Conservation (phyloP, 2,888 invertebrate species). For the Griposia aprilina region DNA sequence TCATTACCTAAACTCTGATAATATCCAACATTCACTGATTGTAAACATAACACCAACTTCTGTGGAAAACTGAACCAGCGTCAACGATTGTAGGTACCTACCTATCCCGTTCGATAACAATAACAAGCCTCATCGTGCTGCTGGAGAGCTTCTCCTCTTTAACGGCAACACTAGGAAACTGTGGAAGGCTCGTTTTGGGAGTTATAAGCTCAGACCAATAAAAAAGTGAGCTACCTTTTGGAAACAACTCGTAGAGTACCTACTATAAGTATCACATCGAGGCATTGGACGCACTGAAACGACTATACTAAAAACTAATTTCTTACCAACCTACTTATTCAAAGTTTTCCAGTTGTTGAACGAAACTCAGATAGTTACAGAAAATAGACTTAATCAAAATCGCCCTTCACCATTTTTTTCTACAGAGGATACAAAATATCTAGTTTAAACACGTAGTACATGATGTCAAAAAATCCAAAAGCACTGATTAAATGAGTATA, state of each 20-base stretch:
- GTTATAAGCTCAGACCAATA: too few relatives aligned
- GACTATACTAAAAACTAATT: neutral
- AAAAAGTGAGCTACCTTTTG: neutral
- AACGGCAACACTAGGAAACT: neutral
- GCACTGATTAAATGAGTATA: slow-evolving; percentile 1
- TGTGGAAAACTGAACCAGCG: slow-evolving; percentile 16
- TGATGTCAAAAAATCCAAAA: neutral
- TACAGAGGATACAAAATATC: neutral
- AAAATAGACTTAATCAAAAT: neutral
- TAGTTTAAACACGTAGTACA: neutral
- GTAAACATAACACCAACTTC: slow-evolving; percentile 20
- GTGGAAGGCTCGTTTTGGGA: neutral
- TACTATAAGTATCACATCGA: neutral
- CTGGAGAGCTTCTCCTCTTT: neutral
- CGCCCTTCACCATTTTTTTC: neutral
- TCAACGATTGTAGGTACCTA: slow-evolving; percentile 1
- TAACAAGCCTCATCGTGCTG: neutral
- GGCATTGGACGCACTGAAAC: neutral
- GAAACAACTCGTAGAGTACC: neutral
- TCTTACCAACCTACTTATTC: neutral
- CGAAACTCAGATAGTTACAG: neutral
- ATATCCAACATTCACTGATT: slow-evolving; percentile 8
- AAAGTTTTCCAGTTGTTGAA: neutral
- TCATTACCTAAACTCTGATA: slow-evolving; percentile 32
- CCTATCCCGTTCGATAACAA: neutral